phyloP scores from a whole-genome alignment of 2,113 vertebrate species.

The Lasiurus borealis region DNA sequence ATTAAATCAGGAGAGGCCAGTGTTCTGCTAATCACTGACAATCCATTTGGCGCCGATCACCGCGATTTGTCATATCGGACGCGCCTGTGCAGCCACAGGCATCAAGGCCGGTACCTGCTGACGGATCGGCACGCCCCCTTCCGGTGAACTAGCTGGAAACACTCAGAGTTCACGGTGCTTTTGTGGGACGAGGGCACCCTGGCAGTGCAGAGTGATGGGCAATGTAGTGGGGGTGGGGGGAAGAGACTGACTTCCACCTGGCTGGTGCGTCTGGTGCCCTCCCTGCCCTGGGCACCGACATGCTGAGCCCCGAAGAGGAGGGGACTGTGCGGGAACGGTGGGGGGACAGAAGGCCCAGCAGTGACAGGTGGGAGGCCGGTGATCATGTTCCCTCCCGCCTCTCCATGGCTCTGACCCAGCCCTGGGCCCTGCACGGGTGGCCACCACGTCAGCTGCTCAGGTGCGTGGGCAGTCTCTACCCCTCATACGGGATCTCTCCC shows the following conservation, averaged over 20 bases:
- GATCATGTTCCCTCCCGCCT: neutral
- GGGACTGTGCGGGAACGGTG: rapidly evolving
- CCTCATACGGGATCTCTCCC: neutral
- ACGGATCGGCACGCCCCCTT: slow-evolving; percentile 26
- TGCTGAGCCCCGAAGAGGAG: neutral
- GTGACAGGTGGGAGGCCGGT: neutral
- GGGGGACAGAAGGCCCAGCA: neutral
- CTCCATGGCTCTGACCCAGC: neutral
- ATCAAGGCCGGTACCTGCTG: slow-evolving; percentile 57
- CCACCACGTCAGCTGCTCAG: rapidly evolving
- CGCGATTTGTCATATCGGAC: slow-evolving; percentile 66
- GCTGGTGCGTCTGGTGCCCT: neutral
- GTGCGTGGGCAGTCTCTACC: neutral
- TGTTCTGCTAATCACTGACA: slow-evolving; percentile 75
- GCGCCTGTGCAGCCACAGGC: slow-evolving; percentile 27
- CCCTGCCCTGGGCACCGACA: rapidly evolving
- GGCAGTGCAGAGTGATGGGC: neutral
- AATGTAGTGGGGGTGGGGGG: too few species aligned
- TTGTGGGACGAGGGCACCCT: neutral
- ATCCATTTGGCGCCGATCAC: slow-evolving; percentile 73
- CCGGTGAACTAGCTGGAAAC: neutral
- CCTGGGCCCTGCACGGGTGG: neutral
- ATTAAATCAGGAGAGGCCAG: slow-evolving; percentile 78
- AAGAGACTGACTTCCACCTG: rapidly evolving
- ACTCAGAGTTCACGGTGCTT: rapidly evolving